Percentiles rank a stretch among this genome's conserved stretches.
phyloP scores from a whole-genome alignment of 1,140 invertebrate species.

The Muscidifurax raptorellus region DNA sequence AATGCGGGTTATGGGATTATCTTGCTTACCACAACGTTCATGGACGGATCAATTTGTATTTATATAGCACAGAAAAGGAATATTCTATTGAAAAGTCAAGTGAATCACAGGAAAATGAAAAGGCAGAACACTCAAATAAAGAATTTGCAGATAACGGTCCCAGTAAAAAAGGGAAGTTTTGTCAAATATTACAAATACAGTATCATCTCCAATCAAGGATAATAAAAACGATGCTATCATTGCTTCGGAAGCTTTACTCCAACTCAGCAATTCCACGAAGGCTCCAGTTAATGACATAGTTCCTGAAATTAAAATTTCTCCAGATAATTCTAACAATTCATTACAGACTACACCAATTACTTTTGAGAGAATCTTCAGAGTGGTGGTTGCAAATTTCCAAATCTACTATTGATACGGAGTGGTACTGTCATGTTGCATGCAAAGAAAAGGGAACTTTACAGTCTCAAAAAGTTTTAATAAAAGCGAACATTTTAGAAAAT shows the following conservation, averaged over 20 bases:
- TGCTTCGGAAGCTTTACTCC: neutral
- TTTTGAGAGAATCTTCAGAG: neutral
- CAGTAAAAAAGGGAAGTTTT: too few relatives aligned
- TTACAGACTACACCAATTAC: neutral
- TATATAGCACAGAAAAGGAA: too few relatives aligned
- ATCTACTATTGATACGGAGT: neutral
- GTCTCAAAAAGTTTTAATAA: neutral
- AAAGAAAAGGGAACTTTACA: neutral
- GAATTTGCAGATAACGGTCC: too few relatives aligned
- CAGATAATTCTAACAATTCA: too few relatives aligned
- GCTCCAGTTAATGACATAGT: too few relatives aligned
- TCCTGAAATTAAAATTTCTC: neutral
- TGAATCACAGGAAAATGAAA: too few relatives aligned
- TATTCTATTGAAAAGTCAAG: too few relatives aligned
- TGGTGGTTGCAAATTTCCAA: neutral
- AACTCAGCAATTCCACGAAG: neutral
- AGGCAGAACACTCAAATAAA: too few relatives aligned
- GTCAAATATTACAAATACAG: too few relatives aligned
- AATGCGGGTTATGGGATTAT: neutral
- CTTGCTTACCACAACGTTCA: neutral
- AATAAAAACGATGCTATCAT: neutral
- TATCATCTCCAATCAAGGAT: too few relatives aligned
- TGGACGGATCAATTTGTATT: neutral
- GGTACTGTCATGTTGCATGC: neutral
- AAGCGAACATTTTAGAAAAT: neutral